Percentiles rank a stretch among this genome's conserved stretches.
These are phyloP conservation scores for Lordiphosa clarofinis DNA, from an alignment of 1,140 invertebrate genomes.

Conservation along the genomic window DNA sequence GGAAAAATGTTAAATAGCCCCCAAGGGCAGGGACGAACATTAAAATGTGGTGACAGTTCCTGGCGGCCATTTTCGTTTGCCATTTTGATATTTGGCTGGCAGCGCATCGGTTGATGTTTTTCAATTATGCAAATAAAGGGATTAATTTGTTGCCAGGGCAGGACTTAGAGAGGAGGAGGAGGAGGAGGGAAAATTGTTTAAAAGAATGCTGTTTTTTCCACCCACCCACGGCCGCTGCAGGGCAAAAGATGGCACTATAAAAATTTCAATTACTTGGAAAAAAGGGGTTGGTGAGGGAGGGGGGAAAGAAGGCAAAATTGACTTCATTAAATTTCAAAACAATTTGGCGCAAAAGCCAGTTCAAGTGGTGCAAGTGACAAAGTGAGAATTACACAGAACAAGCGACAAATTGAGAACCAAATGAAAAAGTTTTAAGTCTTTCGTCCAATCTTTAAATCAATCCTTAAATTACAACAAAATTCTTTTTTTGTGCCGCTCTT, in stretches of 20 bases:
- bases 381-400: constrained; percentile 24
- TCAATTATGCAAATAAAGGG: constrained; percentile 78
- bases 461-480: no score
- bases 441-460: no score
- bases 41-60: constrained; percentile 74
- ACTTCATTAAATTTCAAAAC: constrained; percentile 72
- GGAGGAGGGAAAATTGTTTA: constrained; percentile 59
- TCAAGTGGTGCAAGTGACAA: constrained; percentile 32
- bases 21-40: constrained; percentile 54
- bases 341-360: constrained; percentile 42
- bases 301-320: constrained; percentile 37
- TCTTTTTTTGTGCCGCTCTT: no score
- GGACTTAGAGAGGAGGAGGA: no score
- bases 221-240: constrained; percentile 7
- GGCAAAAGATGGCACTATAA: constrained; percentile 53
- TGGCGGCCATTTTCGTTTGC: constrained; percentile 44
- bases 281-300: not conserved
- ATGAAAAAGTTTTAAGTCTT: no score
- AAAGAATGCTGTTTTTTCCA: constrained; percentile 46
- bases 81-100: constrained; percentile 65
- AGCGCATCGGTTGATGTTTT: constrained; percentile 66
- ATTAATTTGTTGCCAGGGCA: constrained; percentile 66
- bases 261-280: constrained; percentile 70
- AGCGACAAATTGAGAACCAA: no score
- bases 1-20: constrained; percentile 78